A percentile compares a stretch with the other conserved stretches of the same genome.
Conservation (phyloP, 2,113 vertebrate species). For the Tyrannus savana region DNA sequence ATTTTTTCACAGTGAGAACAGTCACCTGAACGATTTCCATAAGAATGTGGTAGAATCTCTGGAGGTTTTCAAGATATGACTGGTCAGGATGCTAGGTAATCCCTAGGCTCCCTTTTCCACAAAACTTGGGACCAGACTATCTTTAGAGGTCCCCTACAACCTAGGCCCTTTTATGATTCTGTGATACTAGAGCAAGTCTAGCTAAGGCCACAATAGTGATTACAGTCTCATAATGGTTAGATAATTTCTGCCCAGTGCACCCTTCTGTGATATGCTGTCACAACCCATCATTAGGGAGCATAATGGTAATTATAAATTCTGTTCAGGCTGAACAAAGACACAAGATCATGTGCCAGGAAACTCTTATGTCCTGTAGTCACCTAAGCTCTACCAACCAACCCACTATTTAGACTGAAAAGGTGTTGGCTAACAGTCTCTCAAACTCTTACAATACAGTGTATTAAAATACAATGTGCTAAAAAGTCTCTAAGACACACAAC, state of each 20-base stretch:
- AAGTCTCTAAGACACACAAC: rapidly evolving
- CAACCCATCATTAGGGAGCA: background rate
- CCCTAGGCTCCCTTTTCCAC: background rate
- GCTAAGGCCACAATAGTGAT: background rate
- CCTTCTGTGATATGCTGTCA: background rate
- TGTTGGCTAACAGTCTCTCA: background rate
- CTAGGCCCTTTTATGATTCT: background rate
- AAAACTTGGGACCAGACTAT: background rate
- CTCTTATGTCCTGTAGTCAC: background rate
- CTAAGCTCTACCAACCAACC: background rate
- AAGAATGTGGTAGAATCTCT: background rate
- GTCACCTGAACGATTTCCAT: background rate
- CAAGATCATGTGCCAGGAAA: background rate
- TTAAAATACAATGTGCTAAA: background rate
- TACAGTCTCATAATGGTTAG: background rate
- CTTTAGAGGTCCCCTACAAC: background rate
- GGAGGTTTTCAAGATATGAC: background rate
- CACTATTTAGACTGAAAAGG: background rate
- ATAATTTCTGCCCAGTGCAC: background rate
- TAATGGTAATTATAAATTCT: background rate
- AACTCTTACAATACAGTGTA: background rate
- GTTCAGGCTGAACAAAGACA: background rate
- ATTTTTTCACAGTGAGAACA: background rate
- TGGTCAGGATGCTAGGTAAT: background rate
- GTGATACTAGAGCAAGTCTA: background rate